Conservation (phyloP, 2,888 invertebrate genomes). For the Lycaena phlaeas region DNA sequence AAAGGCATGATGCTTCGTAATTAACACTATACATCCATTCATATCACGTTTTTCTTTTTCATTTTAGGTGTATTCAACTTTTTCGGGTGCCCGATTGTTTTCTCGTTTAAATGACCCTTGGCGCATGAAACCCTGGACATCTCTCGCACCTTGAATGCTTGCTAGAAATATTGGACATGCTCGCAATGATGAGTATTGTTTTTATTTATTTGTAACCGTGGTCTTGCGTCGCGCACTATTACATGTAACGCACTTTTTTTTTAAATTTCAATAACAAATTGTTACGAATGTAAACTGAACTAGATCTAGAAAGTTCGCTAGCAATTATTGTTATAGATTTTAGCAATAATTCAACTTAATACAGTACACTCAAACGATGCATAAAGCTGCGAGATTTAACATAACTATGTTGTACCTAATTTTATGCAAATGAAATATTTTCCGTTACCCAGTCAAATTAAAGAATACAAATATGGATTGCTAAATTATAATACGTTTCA, state of each 20-base stretch:
- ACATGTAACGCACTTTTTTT: conserved; percentile 8
- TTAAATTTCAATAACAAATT: too few relatives aligned
- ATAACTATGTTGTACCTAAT: too few relatives aligned
- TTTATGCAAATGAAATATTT: too few relatives aligned
- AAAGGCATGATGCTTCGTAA: conserved; percentile 36
- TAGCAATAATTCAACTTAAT: too few relatives aligned
- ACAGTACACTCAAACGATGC: too few relatives aligned
- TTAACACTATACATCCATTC: conserved; percentile 30
- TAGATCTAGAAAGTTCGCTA: too few relatives aligned
- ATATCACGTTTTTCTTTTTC: conserved; percentile 68
- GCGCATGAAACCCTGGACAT: conserved; percentile 56
- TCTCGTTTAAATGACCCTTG: conserved; percentile 70
- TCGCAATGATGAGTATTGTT: conserved; percentile 72
- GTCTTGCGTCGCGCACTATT: conserved; percentile 11
- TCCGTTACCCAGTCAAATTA: too few relatives aligned
- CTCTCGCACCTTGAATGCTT: conserved; percentile 53
- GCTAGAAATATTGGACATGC: conserved; percentile 61
- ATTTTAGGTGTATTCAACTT: conserved; percentile 74
- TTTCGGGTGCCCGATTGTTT: conserved; percentile 73
- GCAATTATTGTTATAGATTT: too few relatives aligned
- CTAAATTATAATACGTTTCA: too few relatives aligned
- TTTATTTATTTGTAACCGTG: conserved; percentile 45
- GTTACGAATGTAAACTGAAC: too few relatives aligned
- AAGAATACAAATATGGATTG: too few relatives aligned
- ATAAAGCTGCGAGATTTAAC: too few relatives aligned